A percentile compares a stretch with the other conserved stretches of the same genome.
These are phyloP conservation scores for Meloidogyne floridensis DNA, from an alignment of 1,140 invertebrate species.

Conservation along the genomic window DNA sequence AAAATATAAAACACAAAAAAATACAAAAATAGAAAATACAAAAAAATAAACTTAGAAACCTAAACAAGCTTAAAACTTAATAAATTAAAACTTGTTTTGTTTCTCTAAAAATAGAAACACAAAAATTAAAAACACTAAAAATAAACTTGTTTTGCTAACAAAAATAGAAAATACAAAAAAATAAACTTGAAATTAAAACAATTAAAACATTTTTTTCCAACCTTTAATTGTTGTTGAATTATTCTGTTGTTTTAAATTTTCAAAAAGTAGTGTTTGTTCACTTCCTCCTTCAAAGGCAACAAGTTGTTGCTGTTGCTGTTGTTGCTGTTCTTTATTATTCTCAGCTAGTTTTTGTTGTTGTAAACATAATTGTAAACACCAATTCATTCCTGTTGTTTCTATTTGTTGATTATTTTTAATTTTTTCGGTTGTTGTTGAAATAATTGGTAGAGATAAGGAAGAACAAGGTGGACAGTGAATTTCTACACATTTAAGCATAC, in stretches of 20 bases:
- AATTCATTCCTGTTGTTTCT: background rate
- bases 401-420: background rate
- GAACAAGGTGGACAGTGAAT: constrained; percentile 34
- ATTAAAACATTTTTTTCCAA: background rate
- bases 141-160: no score
- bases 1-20: background rate
- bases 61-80: no score
- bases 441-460: background rate
- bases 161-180: no score
- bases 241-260: background rate
- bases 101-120: no score
- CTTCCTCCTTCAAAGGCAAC: background rate
- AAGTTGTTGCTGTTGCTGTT: background rate
- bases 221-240: background rate
- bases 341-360: background rate
- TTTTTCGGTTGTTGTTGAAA: background rate
- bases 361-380: background rate
- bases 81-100: no score
- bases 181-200: no score
- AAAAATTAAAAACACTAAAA: no score
- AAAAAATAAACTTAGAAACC: background rate
- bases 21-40: background rate
- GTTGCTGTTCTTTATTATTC: background rate
- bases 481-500: constrained; percentile 26
- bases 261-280: constrained; percentile 7